Evolutionary conservation across 2,113 vertebrate genomes (phyloP), one percentile per base, ranked within the genome.

Genomic region (Chitala chitala): DNA sequence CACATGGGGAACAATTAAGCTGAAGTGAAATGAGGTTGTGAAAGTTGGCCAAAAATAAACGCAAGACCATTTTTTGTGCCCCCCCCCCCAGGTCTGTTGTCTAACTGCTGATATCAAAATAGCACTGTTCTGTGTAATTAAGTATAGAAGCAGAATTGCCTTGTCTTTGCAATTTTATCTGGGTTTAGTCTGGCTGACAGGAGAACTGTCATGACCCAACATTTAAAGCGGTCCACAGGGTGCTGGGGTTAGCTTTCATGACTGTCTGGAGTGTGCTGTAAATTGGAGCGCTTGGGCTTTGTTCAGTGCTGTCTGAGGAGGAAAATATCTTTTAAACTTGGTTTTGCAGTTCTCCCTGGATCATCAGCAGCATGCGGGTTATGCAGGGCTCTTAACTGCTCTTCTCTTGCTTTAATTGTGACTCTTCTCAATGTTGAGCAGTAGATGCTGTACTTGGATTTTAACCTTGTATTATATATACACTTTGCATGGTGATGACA

Each of bases 51-150:
- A 29, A n/a, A 40, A 38, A 20, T n/a, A 36, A n/a, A 31, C 15
- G 31, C 6, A 38, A 13, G 53, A 33, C 2, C 42, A 46, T 24
- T 36, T 50, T 29, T 9, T 73, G 38, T 42, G 10, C 61, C 54
- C 8, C 5, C 36, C 38, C 22, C 3, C 20, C 7, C 48, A 48
- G 2, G 48, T 9, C 44, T 44, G 24, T 15, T 31, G 56, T 70
- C 65, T 31, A 36, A 36, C 48, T 53, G 58, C 38, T 71, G 64
- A 75, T 55, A 81, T 72, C 17, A 33, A 63, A 63, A 61, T 61
- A 61, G 31, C 58, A 17, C 58, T 12, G 4, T 6, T 61, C 29
- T 20, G 15, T 61, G 58, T 61, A 61, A 65, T 42, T 65, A 44
- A 44, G 38, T 40, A 36, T 20, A 6, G 33, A 7, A 15, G 33